Evolutionary conservation across 2,113 vertebrate genomes (phyloP).

Genomic region (Tachycineta bicolor): DNA sequence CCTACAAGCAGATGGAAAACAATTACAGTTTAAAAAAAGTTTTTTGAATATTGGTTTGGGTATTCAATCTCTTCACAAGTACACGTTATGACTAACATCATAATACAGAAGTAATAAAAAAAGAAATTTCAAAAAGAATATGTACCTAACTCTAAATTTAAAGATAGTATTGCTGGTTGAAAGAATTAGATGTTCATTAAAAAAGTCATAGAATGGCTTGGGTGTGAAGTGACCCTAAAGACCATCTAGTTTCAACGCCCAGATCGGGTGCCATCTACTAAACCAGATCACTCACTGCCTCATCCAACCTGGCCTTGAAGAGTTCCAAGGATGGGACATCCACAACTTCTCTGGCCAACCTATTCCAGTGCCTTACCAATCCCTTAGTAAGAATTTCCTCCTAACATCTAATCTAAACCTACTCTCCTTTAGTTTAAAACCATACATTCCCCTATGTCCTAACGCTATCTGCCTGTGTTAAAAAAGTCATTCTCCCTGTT

Average conservation of each 20-base stretch:
- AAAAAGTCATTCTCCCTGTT: background rate
- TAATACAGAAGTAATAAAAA: background rate
- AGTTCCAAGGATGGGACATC: background rate
- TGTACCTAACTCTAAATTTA: background rate
- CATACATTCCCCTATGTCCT: background rate
- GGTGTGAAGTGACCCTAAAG: background rate
- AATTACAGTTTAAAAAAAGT: background rate
- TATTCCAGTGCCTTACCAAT: background rate
- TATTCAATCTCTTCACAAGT: background rate
- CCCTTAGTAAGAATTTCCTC: background rate
- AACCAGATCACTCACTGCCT: background rate
- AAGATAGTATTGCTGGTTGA: background rate
- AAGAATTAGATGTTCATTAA: background rate
- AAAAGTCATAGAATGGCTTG: background rate
- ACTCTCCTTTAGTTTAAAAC: background rate
- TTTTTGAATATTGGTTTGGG: background rate
- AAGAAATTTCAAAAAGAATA: background rate
- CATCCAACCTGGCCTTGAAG: background rate
- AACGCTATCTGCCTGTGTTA: background rate
- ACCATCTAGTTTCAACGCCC: background rate
- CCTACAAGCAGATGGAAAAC: slow-evolving; percentile 73
- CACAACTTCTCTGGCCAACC: background rate
- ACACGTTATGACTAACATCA: background rate
- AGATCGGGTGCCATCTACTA: background rate
- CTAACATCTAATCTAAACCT: background rate